Conservation (phyloP, 2,113 vertebrate genomes). For the Phalacrocorax brasilianus region DNA sequence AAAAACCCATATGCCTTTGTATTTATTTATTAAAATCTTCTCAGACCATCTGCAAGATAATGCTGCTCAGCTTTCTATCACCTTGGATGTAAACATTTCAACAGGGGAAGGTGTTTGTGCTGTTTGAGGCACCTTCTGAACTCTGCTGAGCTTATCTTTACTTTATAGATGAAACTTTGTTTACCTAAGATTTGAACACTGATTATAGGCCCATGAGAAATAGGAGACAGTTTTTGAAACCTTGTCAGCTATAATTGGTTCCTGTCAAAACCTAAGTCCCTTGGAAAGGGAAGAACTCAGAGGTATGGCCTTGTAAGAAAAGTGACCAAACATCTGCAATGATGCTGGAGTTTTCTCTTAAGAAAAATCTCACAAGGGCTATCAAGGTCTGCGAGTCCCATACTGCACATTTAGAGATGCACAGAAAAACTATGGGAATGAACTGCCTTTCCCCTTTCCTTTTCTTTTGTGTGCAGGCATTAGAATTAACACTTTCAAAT, state of each 20-base stretch:
- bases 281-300: neutral
- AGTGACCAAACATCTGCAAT: neutral
- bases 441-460: neutral
- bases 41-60: conserved; percentile 38
- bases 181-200: conserved; percentile 31
- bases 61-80: conserved; percentile 10
- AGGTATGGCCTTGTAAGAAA: neutral
- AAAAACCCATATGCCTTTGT: neutral
- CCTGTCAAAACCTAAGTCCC: neutral
- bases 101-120: neutral
- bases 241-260: neutral
- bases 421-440: neutral
- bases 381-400: neutral
- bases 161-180: conserved; percentile 15
- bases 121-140: conserved; percentile 23
- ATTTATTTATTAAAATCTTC: conserved; percentile 33
- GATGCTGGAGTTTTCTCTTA: neutral
- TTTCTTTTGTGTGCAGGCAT: neutral
- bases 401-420: neutral
- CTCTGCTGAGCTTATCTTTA: conserved; percentile 12
- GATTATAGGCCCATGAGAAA: conserved; percentile 11
- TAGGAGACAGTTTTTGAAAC: conserved; percentile 21
- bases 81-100: conserved; percentile 43
- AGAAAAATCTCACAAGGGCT: neutral
- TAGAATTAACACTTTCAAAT: conserved; percentile 5